These are phyloP conservation scores for Molothrus aeneus DNA, from an alignment of 2,797 vertebrate species.

Conservation along the genomic window DNA sequence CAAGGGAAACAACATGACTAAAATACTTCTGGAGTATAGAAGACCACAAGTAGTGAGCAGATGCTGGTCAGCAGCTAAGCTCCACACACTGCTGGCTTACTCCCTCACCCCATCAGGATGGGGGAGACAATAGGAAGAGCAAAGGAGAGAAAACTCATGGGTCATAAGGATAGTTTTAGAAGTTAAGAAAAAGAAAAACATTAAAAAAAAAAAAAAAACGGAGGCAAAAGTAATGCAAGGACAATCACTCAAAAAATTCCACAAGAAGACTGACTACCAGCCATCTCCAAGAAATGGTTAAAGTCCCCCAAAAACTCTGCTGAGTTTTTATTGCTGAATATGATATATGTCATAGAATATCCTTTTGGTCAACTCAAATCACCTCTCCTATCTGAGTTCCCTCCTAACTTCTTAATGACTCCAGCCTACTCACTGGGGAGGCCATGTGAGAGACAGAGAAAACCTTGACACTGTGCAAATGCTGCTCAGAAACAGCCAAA, in stretches of 20 bases:
- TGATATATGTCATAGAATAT: not conserved
- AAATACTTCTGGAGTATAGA: not conserved
- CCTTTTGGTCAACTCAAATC: not conserved
- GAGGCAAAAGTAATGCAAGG: not conserved
- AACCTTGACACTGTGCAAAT: not conserved
- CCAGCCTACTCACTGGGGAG: accelerated
- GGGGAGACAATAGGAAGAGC: not conserved
- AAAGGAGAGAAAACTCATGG: not conserved
- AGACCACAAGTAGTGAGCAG: not conserved
- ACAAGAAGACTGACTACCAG: not conserved
- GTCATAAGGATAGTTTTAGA: not conserved
- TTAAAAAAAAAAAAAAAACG: not conserved
- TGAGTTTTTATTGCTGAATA: not conserved
- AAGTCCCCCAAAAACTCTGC: not conserved
- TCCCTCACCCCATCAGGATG: not conserved
- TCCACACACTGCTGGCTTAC: not conserved
- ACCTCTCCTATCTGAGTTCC: not conserved
- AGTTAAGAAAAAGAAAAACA: not conserved
- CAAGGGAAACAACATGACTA: not conserved
- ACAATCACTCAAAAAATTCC: not conserved
- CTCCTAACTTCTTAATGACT: not conserved
- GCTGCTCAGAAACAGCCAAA: not conserved
- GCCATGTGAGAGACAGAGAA: accelerated
- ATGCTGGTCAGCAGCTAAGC: not conserved
- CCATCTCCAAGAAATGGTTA: not conserved